Evolutionary conservation across 2,113 vertebrate genomes (phyloP).

Genomic region (Strix aluco): DNA sequence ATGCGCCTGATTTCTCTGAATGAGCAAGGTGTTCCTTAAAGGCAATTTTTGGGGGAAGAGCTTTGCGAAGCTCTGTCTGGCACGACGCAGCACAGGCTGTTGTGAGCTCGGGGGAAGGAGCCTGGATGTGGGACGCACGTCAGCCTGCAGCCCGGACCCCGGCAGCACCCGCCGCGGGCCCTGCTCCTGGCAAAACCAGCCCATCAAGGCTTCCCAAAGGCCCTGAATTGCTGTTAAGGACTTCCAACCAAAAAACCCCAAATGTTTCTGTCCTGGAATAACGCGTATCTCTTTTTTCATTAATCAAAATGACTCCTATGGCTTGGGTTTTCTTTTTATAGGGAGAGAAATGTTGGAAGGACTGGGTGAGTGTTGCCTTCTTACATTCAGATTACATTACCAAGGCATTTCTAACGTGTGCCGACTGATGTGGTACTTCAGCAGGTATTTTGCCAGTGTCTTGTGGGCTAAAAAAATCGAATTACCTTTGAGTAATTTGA

Average conservation of each 20-base stretch:
- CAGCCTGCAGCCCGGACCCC: neutral
- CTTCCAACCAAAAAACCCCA: neutral
- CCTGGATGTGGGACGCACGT: neutral
- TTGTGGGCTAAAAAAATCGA: neutral
- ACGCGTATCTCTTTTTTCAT: neutral
- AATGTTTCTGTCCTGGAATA: neutral
- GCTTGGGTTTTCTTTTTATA: neutral
- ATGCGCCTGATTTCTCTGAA: constrained; percentile 40
- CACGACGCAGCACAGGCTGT: neutral
- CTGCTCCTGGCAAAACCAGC: neutral
- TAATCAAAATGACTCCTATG: neutral
- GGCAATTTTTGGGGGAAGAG: constrained; percentile 40
- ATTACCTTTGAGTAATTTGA: neutral
- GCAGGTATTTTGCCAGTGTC: neutral
- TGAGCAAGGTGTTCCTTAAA: constrained; percentile 53
- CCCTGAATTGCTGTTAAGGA: neutral
- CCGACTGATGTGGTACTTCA: neutral
- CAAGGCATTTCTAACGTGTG: neutral
- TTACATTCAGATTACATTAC: neutral
- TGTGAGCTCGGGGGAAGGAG: neutral
- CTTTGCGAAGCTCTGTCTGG: constrained; percentile 56
- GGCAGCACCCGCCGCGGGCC: neutral
- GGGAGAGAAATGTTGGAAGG: neutral
- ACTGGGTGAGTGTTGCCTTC: neutral
- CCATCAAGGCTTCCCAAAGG: neutral